phyloP scores from a whole-genome alignment of 2,113 vertebrate species.

The Daboia siamensis region DNA sequence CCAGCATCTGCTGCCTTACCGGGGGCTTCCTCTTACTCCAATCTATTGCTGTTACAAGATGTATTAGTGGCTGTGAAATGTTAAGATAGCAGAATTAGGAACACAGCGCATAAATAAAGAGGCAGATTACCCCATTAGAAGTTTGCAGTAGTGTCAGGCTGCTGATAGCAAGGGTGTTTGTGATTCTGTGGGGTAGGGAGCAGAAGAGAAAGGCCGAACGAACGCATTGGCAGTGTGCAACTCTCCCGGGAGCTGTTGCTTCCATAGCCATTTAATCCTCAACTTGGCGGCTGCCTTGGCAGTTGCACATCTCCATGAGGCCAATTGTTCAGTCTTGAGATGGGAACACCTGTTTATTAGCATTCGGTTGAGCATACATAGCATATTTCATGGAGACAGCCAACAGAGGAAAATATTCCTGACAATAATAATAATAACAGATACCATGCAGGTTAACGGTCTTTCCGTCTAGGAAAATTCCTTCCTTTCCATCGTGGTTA shows the following conservation, averaged over 20 bases:
- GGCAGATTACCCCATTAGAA: neutral
- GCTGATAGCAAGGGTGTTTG: neutral
- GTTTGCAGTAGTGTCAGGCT: neutral
- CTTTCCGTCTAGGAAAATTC: neutral
- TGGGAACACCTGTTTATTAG: slow-evolving; percentile 24
- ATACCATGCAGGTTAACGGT: neutral
- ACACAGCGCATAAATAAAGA: neutral
- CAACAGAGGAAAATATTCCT: neutral
- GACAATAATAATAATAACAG: neutral
- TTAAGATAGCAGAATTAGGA: neutral
- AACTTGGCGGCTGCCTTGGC: slow-evolving; percentile 5
- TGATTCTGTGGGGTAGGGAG: neutral
- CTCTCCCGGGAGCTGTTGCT: slow-evolving; percentile 6
- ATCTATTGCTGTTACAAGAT: neutral
- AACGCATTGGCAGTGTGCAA: neutral
- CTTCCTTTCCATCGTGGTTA: neutral
- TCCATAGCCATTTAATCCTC: slow-evolving; percentile 10
- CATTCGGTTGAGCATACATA: slow-evolving; percentile 25
- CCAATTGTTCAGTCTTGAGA: slow-evolving; percentile 17
- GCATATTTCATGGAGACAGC: slow-evolving; percentile 17
- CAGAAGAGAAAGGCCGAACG: neutral
- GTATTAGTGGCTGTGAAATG: neutral
- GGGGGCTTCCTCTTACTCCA: neutral
- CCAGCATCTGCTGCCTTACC: neutral
- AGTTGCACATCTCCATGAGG: neutral